Percentiles rank a stretch among this genome's conserved stretches.
Conservation (phyloP, 1,140 invertebrate species). For the Rhopalosiphum maidis region DNA sequence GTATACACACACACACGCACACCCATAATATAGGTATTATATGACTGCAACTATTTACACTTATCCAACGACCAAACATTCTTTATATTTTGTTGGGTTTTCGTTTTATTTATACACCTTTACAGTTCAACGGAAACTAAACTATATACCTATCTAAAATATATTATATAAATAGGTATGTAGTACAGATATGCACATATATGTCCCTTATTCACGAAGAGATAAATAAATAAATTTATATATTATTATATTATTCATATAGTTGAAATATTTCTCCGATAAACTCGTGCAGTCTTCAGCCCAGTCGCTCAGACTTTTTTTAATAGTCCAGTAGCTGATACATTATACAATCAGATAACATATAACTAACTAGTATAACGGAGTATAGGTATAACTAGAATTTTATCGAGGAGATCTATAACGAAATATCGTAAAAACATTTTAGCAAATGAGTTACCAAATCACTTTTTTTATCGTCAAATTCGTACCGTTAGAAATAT, state of each 20-base stretch:
- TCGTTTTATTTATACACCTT: not conserved
- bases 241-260: not conserved
- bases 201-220: not conserved
- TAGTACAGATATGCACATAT: not conserved
- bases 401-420: not conserved
- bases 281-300: not conserved
- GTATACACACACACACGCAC: not conserved
- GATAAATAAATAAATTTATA: constrained; percentile 10
- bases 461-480: not conserved
- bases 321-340: not conserved
- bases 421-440: not conserved
- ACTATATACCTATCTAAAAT: not conserved
- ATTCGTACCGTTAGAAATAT: not conserved
- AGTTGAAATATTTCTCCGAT: not conserved
- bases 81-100: not conserved
- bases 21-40: not conserved
- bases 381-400: not conserved
- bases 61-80: not conserved
- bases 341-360: constrained; percentile 9
- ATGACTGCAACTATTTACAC: not conserved
- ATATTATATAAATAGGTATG: not conserved
- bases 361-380: not conserved
- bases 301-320: not conserved
- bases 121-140: not conserved
- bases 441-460: constrained; percentile 7